Base-by-base conservation (phyloP, 2,113 vertebrate genomes). In the Macquaria ambigua region DNA sequence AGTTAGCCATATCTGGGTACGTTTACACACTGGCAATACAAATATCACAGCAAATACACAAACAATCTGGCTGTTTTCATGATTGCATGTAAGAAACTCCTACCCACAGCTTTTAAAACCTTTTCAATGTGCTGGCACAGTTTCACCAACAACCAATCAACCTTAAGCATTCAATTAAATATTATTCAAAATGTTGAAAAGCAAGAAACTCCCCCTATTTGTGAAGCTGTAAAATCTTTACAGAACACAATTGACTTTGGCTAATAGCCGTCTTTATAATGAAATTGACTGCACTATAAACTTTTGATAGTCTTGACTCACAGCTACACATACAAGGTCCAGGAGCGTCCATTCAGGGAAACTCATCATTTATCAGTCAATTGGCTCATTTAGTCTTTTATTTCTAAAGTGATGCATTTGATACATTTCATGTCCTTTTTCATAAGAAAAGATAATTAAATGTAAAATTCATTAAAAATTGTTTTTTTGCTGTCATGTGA, bases 401-500 rank as follows among this genome's bases (percentile, higher is more conserved):
- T 80, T 34, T 67, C n/a, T n/a, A 34, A 79, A 75, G 59, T 73
- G 23, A 71, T 56, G 39, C 1, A 15, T 75, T 79, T 85, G 82
- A 88, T 83, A 28, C n/a, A 85, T 89, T 31, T 58, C 48, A 41
- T 48, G 79, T 73, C 81, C 15, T 61, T 87, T 84, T 81, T 71
- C 59, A 90, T 64, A 67, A 50, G 2, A 21, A 53, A 21, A 63
- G 28, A 74, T 87, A 73, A 85, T 90, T 83, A 89, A 89, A 81
- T 50, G 79, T 56, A 77, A 86, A 90, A 87, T 70, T 76, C 46
- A 89, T 90, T 87, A 79, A 73, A 76, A 34, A 79, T 59, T 76
- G 62, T 84, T 82, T 83, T 88, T 81, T 80, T 84, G 69, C 84
- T 85, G 84, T 90, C 84, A 76, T 74, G 61, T 64, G 73, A 74